Base-by-base conservation (phyloP, 1,140 invertebrate genomes). In the Euura lappo region DNA sequence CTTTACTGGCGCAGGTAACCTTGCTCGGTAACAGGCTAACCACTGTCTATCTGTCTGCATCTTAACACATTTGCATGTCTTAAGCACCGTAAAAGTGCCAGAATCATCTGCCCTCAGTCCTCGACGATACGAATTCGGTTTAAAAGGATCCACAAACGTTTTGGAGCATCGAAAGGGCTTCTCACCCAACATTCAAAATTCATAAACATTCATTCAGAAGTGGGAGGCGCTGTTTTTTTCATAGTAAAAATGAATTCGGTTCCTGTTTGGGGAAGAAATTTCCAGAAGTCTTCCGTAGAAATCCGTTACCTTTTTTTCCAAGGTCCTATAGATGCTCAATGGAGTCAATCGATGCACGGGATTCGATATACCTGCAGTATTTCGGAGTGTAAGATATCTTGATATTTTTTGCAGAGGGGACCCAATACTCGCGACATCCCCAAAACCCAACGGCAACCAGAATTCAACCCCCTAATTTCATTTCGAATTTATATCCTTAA, bases 371-470 rank as follows among this genome's bases (percentile, higher is more conserved):
- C 51, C 51, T 60, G 51, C 51, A n/a, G 51, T 60, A 60, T 60
- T 60, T 6, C 51, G 51, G 51, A 8, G 8, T 28, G 5, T 28
- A 42, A 68, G 28, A 44, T 68, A 44, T 68, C 66, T 68, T 44
- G 44, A 68, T 68, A n/a, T 68, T 68, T 10, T 13, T 28, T 10
- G 66, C 13, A 28, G 66, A 68, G 28, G 66, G 42, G 10, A 28
- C 28, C 28, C 28, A 28, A 28, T 28, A 28, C 28, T 28, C 28
- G 28, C 28, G 28, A 28, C 28, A 28, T 44, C 8, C 3, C 44
- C 7, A 44, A 44, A 44, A 44, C 44, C 66, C 66, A 68, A 68
- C 66, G 66, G 66, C 13, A 68, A 68, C 44, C 66, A 68, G 66
- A 7, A 68, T 42, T 42, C 66, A 68, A 28, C 42, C 66, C 66